phyloP scores from a whole-genome alignment of 2,888 invertebrate genomes.

The Sarcophaga subvicina region DNA sequence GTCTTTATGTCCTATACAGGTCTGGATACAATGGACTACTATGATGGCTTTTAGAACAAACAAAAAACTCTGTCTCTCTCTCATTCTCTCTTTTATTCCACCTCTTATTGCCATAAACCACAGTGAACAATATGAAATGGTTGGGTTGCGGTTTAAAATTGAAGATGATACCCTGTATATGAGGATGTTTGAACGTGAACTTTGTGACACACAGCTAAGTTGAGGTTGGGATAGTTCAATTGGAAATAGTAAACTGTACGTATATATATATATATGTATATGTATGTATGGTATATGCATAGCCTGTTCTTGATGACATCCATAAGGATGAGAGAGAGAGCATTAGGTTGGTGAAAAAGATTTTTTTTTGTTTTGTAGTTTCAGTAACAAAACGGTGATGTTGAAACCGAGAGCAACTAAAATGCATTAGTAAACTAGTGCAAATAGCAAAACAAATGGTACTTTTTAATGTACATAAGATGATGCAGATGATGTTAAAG shows the following conservation, averaged over 20 bases:
- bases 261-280: neutral
- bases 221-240: slow-evolving; percentile 42
- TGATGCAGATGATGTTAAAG: too few relatives aligned
- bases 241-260: slow-evolving; percentile 55
- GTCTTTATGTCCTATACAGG: neutral
- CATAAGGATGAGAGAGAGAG: slow-evolving; percentile 27
- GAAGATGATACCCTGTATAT: slow-evolving; percentile 38
- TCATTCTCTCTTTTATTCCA: slow-evolving; percentile 15
- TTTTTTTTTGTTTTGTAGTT: slow-evolving; percentile 4
- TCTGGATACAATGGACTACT: slow-evolving; percentile 35
- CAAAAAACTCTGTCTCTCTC: neutral
- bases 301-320: slow-evolving; percentile 59
- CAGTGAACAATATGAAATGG: slow-evolving; percentile 59
- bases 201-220: slow-evolving; percentile 1
- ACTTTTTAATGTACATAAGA: neutral
- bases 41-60: slow-evolving; percentile 49
- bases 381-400: neutral
- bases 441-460: neutral
- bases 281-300: neutral
- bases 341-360: slow-evolving; percentile 4
- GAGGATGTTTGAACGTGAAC: neutral
- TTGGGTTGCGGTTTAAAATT: slow-evolving; percentile 53
- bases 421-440: neutral
- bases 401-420: neutral
- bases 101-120: slow-evolving; percentile 31